A percentile compares a stretch with the other conserved stretches of the same genome.
These are phyloP conservation scores for Scaptomyza graminum DNA, from an alignment of 1,140 invertebrate genomes.

Conservation along the genomic window DNA sequence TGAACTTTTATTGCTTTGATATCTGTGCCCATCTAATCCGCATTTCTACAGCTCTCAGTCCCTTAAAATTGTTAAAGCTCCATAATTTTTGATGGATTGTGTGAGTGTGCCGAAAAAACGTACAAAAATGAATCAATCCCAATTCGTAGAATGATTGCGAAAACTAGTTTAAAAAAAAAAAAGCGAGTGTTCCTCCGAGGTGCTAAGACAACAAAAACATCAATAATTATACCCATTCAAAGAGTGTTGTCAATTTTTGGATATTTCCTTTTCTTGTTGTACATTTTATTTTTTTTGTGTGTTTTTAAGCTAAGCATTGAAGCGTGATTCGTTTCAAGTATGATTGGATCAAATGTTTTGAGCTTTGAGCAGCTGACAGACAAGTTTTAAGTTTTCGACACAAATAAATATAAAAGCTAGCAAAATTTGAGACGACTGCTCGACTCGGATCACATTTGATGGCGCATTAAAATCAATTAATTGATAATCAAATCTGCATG, in stretches of 20 bases:
- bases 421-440: conserved; percentile 1
- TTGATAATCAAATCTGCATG: conserved; percentile 82
- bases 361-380: conserved; percentile 60
- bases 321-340: conserved; percentile 77
- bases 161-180: conserved; percentile 61
- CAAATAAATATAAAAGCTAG: conserved; percentile 14
- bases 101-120: conserved; percentile 8
- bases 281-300: conserved; percentile 16
- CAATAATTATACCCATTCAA: conserved; percentile 28
- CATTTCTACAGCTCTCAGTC: conserved; percentile 34
- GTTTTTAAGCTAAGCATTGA: conserved; percentile 65
- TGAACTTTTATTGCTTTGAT: conserved; percentile 11
- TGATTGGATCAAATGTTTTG: conserved; percentile 66
- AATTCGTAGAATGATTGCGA: conserved; percentile 61
- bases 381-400: conserved; percentile 27
- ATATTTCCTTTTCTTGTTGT: conserved; percentile 22
- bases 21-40: conserved; percentile 39
- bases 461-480: conserved; percentile 83
- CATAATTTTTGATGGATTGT: conserved; percentile 73
- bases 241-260: conserved; percentile 28
- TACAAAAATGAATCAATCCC: conserved; percentile 31
- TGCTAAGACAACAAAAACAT: conserved; percentile 55
- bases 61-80: conserved; percentile 2
- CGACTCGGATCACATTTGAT: conserved; percentile 58
- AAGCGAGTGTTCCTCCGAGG: conserved; percentile 50